Base-by-base conservation (phyloP, 2,797 vertebrate genomes). In the Harpagifer antarcticus region DNA sequence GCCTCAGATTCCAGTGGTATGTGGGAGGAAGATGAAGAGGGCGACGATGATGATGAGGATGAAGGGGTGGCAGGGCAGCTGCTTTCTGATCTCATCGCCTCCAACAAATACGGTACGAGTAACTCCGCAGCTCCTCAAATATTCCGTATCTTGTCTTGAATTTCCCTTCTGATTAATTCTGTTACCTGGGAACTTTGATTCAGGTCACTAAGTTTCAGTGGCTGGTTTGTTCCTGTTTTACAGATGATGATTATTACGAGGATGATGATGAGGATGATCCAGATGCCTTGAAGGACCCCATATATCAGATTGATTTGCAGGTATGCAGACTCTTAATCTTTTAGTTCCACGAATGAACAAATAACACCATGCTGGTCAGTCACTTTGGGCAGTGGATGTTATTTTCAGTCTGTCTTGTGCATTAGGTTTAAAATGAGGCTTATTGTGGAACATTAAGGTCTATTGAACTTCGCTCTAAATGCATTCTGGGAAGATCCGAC, bases 221-320 rank as follows among this genome's bases (percentile, higher is more conserved):
- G 9, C 37, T 13, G 33, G 9, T 19, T 45, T 66, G 31, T 53
- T 65, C 14, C 14, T 15, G 0, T 76, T 45, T 85, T 72, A 78
- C 85, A 99, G 98, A 99, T 91, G 98, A 99, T 14, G 98, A 99
- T 93, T 99, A 97, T 92, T 99, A 99, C 69, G 98, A 99, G 85
- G 98, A 99, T 55, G 98, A 96, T 76, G 95, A 99, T 66, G 98
- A 99, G 58, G 98, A 99, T 0, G 98, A 99, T 90, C 97, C 98
- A 16, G 98, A 99, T 87, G 97, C 97, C 52, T 93, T 99, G 90
- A 99, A 98, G 93, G 98, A 99, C 83, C 98, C 98, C 52, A 96
- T 99, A 79, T 98, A 99, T 89, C 98, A 96, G 92, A 96, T 99
- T 84, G 98, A 99, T 72, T 93, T 99, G 67, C 98, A 99, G 97